Evolutionary conservation across 1,140 invertebrate genomes (phyloP).

Genomic region (Aethina tumida): DNA sequence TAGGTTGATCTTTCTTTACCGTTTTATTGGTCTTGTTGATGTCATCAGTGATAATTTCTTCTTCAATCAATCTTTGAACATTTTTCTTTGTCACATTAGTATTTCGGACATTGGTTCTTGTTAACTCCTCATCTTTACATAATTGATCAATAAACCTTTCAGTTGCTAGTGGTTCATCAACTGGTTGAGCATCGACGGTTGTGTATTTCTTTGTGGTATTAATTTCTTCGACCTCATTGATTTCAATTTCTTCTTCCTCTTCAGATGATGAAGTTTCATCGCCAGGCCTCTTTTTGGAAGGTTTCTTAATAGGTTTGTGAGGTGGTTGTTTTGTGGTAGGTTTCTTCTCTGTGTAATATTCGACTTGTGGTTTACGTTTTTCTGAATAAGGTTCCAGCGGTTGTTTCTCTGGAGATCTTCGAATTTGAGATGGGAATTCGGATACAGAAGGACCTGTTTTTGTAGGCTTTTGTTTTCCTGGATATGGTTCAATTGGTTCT

Average conservation of each 20-base stretch:
- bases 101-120: constrained; percentile 8
- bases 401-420: constrained; percentile 9
- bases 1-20: constrained; percentile 22
- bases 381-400: constrained; percentile 3
- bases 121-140: constrained; percentile 25
- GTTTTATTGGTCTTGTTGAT: constrained; percentile 12
- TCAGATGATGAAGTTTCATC: constrained; percentile 12
- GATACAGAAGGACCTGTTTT: background rate
- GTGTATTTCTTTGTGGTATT: constrained; percentile 4
- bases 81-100: constrained; percentile 12
- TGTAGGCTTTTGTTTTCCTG: constrained; percentile 5
- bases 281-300: constrained; percentile 9
- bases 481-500: constrained; percentile 3
- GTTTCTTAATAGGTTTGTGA: background rate
- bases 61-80: constrained; percentile 16
- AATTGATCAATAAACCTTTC: constrained; percentile 28
- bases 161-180: constrained; percentile 27
- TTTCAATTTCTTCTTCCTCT: constrained; percentile 9
- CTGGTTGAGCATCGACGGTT: constrained; percentile 12
- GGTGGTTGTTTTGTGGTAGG: constrained; percentile 4
- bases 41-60: constrained; percentile 14
- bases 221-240: constrained; percentile 8
- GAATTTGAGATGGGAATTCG: constrained; percentile 10
- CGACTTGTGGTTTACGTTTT: constrained; percentile 3
- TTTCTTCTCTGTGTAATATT: background rate